These are phyloP conservation scores for Ptychobarbus kaznakovi DNA, from an alignment of 2,797 vertebrate species.

Conservation along the genomic window DNA sequence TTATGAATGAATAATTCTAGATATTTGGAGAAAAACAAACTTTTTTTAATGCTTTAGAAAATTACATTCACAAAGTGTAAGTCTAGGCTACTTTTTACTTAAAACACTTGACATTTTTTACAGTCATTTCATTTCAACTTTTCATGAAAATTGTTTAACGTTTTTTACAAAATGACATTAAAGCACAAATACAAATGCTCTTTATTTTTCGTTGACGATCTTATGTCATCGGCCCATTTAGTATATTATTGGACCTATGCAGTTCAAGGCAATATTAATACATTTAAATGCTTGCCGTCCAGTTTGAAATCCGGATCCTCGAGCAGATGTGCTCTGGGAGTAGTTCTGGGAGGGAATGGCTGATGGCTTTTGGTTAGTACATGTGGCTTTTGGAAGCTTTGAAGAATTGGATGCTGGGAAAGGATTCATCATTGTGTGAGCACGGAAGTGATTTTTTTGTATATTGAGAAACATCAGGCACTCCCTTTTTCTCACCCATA, in stretches of 20 bases:
- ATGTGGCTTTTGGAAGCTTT: constrained; percentile 63
- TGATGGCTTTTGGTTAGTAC: constrained; percentile 48
- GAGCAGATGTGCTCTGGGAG: constrained; percentile 17
- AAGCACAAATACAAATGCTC: neutral
- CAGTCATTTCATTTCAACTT: neutral
- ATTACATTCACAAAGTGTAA: neutral
- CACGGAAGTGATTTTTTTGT: constrained; percentile 52
- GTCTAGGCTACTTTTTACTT: neutral
- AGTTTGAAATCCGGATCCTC: constrained; percentile 30
- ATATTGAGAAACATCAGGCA: constrained; percentile 63
- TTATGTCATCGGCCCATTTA: neutral
- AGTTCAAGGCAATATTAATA: neutral
- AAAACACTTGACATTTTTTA: neutral
- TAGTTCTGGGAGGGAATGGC: constrained; percentile 50
- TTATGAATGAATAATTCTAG: neutral
- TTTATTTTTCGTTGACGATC: neutral
- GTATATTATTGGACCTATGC: neutral
- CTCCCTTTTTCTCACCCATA: constrained; percentile 44
- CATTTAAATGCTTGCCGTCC: neutral
- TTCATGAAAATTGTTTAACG: neutral
- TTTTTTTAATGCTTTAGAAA: neutral
- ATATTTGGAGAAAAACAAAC: neutral
- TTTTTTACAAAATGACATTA: neutral
- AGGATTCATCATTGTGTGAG: constrained; percentile 59
- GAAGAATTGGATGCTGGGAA: constrained; percentile 65